Evolutionary conservation across 2,797 vertebrate species (phyloP).

Genomic region (Liparis tanakae): DNA sequence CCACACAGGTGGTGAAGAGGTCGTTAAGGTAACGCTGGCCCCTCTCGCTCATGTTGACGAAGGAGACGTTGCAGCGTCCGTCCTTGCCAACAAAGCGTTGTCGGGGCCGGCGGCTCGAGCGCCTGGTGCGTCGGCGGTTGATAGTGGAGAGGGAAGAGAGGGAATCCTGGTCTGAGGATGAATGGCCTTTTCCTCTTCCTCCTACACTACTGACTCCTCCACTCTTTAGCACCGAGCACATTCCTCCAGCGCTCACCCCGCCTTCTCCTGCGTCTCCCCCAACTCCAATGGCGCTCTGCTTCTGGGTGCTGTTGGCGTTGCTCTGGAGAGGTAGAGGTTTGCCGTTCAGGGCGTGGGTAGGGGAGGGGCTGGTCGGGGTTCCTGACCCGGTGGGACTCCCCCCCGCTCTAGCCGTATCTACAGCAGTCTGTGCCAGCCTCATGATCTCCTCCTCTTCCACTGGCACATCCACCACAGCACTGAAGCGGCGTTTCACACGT

Average conservation of each 20-base stretch:
- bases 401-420: slow-evolving; percentile 71
- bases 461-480: slow-evolving; percentile 84
- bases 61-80: slow-evolving; percentile 87
- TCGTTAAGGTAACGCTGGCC: slow-evolving; percentile 93
- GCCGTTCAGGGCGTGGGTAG: slow-evolving; percentile 76
- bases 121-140: slow-evolving; percentile 57
- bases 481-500: slow-evolving; percentile 87
- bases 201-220: slow-evolving; percentile 58
- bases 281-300: slow-evolving; percentile 59
- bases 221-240: slow-evolving; percentile 60
- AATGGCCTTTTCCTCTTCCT: slow-evolving; percentile 65
- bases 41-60: slow-evolving; percentile 92
- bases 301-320: slow-evolving; percentile 69
- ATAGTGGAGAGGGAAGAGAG: slow-evolving; percentile 70
- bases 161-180: slow-evolving; percentile 61
- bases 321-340: slow-evolving; percentile 71
- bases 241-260: slow-evolving; percentile 67
- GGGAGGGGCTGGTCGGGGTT: slow-evolving; percentile 68
- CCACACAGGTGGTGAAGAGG: slow-evolving; percentile 95
- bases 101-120: slow-evolving; percentile 76
- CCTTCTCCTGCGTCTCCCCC: slow-evolving; percentile 69
- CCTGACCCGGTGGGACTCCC: slow-evolving; percentile 67
- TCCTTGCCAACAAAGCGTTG: slow-evolving; percentile 88
- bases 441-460: slow-evolving; percentile 87
- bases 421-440: slow-evolving; percentile 83